Evolutionary conservation across 2,113 vertebrate genomes (phyloP), one percentile per base, ranked within the genome.

Genomic region (Pangasianodon hypophthalmus): DNA sequence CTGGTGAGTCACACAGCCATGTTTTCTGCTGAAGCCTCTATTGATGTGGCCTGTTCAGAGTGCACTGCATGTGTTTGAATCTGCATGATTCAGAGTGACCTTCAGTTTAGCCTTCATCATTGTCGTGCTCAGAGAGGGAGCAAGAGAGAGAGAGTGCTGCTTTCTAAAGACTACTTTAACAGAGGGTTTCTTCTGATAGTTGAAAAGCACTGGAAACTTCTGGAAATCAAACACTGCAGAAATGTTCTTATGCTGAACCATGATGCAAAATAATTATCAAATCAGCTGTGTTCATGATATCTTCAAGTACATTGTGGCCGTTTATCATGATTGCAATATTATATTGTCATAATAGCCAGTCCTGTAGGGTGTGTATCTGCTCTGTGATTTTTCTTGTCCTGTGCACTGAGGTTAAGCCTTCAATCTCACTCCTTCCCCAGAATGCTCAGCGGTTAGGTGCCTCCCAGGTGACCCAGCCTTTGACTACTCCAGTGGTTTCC

Each of bases 401-500:
- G 62, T 37, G 46, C 24, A 48, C 62, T 85, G 48, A 50, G 0
- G 48, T 86, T 48, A 44, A 81, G 2, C 75, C 79, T 80, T 81
- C 48, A 18, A n/a, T 75, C 7, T 89, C 69, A 67, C 18, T 88
- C 58, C 67, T 7, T 92, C 54, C 96, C 96, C 97, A 98, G 96
- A 98, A 97, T 92, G 96, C 97, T 60, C 98, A 98, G 95, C 94
- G 97, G 94, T 94, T 98, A 88, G 96, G 97, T 5, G 95, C 94
- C 94, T 97, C 97, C 87, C 98, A 98, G 91, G 94, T 94, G 94
- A 94, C 95, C 24, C 97, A 98, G 0, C 95, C 97, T 0, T 98
- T 99, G 95, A 98, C 96, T 94, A 99, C 98, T 0, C 98, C 98
- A 0, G 96, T 99, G 91, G 97, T 99, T 91, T 97, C 98, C 88